These are phyloP conservation scores for Caenorhabditis uteleia DNA, from an alignment of 2,888 invertebrate species.

Conservation along the genomic window DNA sequence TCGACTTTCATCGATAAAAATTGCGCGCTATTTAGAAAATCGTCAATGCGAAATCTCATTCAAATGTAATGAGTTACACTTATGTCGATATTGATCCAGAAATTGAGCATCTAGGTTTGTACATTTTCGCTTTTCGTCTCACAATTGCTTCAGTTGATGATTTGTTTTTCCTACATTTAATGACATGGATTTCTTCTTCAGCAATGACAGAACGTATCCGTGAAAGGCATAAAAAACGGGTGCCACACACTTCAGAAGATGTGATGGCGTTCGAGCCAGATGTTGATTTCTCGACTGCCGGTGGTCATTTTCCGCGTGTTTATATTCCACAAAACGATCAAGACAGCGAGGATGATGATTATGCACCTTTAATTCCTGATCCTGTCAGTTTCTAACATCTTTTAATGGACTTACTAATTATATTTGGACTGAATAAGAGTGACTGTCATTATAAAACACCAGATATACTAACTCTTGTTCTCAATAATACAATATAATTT, in stretches of 20 bases:
- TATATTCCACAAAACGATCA: constrained; percentile 24
- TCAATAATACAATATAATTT: constrained; percentile 4
- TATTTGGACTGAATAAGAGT: background rate
- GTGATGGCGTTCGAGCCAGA: constrained; percentile 66
- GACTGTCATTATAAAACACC: background rate
- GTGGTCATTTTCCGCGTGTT: constrained; percentile 48
- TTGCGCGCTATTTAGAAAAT: constrained; percentile 5
- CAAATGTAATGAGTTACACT: constrained; percentile 37
- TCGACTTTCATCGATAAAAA: too few species aligned
- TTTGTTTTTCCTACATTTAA: background rate
- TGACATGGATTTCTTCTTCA: constrained; percentile 9
- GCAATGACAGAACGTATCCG: constrained; percentile 49
- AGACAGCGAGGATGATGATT: constrained; percentile 33
- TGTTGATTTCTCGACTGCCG: constrained; percentile 55
- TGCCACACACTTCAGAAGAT: constrained; percentile 60
- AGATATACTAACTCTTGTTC: background rate
- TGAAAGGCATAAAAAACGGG: constrained; percentile 35
- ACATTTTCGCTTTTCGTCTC: background rate
- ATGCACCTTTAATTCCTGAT: constrained; percentile 26
- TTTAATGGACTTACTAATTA: background rate
- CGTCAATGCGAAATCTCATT: too few species aligned
- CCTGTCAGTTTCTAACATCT: constrained; percentile 20
- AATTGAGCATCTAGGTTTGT: constrained; percentile 18
- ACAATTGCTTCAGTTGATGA: background rate
- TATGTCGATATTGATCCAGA: constrained; percentile 41